Evolutionary conservation across 1,140 invertebrate species (phyloP), one percentile per base, ranked within the genome.

Genomic region (Armadillidium nasatum): DNA sequence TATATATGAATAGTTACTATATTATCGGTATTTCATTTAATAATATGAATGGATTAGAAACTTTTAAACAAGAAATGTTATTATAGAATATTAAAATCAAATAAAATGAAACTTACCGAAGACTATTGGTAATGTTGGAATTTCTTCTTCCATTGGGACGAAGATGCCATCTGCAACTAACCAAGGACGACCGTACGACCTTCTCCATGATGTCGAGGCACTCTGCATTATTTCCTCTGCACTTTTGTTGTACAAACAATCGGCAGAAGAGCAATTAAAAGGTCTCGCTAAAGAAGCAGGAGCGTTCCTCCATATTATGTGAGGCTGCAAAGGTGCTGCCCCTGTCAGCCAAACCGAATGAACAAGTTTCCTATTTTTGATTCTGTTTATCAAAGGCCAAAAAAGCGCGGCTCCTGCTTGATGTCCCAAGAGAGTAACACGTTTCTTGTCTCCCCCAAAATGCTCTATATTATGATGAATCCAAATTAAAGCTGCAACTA

Each of bases 391-490:
- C 10, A 94, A 83, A 0, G 91, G 89, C 0, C 91, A 90, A 0
- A 92, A 91, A 0, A 94, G 83, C 0, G 91, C 93, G 7, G 91
- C 92, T 10, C 91, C 93, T 0, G 92, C 91, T 22, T 90, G 86
- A 83, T 94, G 91, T 1, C 92, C 93, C 80, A 94, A 87, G n/a
- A 95, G 81, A 0, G 92, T 94, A 0, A 95, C 91, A 0, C 89
- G 86, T 7, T 81, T 60, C 7, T 88, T 87, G 84, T 94, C 89
- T 0, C 93, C 94, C 0, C 93, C 93, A 82, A 95, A 95, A 83
- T 93, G 87, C 69, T 89, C 88, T 50, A 94, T 93, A 76, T 85
- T 85, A 82, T 93, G 94, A 68, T 89, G 85, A 0, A 95, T 88
- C 93, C 93, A 96, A 71, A 89, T 87, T 0, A 96, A 85, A 0